Evolutionary conservation across 1,140 invertebrate species (phyloP), one percentile per base, ranked within the genome.

Genomic region (Olivierus martensii): DNA sequence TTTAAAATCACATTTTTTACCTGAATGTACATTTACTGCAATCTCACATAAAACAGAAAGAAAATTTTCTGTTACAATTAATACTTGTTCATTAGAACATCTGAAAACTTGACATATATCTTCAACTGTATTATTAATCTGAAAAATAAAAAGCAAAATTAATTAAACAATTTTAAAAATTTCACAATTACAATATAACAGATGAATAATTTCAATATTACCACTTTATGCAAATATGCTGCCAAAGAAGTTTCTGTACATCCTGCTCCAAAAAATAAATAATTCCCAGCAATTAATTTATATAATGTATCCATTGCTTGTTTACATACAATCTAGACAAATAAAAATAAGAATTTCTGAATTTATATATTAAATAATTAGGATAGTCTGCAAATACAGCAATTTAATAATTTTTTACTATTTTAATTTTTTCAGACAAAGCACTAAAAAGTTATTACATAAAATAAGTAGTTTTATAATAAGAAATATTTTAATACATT

Each of bases 121-220:
- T 2, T 17, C 34, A 5, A 36, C 17, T 10, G 28, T 38, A 22
- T 17, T 77, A 70, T 57, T 71, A 72, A 57, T 79, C 80, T 80
- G 53, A 39, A 70, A 71, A 62, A 67, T 10, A 9, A 4, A 28
- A 28, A 28, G 9, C 9, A 28, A 28, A n/a, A n/a, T n/a, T n/a
- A n/a, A n/a, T n/a, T n/a, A n/a, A n/a, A n/a, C n/a, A n/a, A n/a
- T n/a, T n/a, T n/a, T n/a, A n/a, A n/a, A n/a, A n/a, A n/a, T n/a
- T n/a, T n/a, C n/a, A n/a, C n/a, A n/a, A n/a, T n/a, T n/a, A n/a
- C n/a, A n/a, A n/a, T n/a, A n/a, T n/a, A n/a, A n/a, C n/a, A n/a
- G n/a, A n/a, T n/a, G n/a, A n/a, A n/a, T 28, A 28, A 28, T 28
- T 6, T 6, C 28, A 28, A 28, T 9, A 28, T n/a, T 28, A 28